Percentiles rank a stretch among this genome's conserved stretches.
Evolutionary conservation across 2,888 invertebrate species (phyloP).

Genomic region (Melanophora roralis): DNA sequence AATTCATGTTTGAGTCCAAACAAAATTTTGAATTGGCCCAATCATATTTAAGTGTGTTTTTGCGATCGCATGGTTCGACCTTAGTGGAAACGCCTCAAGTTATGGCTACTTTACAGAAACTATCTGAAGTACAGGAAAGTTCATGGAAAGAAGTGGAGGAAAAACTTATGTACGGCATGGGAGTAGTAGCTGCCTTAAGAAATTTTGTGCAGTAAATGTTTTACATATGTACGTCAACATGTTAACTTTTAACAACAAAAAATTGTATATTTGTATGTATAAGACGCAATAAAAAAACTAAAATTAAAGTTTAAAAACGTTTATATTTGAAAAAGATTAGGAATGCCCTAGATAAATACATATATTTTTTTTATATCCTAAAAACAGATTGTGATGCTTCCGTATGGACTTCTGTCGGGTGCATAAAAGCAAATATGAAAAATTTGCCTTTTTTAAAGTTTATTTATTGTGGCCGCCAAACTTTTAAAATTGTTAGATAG

Average conservation of each 20-base stretch:
- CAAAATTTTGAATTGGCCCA: conserved; percentile 93
- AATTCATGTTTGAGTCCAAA: conserved; percentile 84
- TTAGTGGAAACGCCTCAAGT: conserved; percentile 80
- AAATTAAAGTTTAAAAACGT: too few relatives aligned
- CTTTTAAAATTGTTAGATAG: too few relatives aligned
- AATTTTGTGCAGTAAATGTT: conserved; percentile 76
- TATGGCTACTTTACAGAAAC: conserved; percentile 78
- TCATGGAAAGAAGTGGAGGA: conserved; percentile 84
- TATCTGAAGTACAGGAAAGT: conserved; percentile 80
- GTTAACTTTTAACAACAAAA: too few relatives aligned
- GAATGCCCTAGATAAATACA: too few relatives aligned
- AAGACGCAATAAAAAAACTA: neutral
- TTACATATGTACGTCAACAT: too few relatives aligned
- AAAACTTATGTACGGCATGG: conserved; percentile 85
- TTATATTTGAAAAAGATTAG: too few relatives aligned
- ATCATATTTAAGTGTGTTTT: conserved; percentile 91
- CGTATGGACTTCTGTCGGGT: too few relatives aligned
- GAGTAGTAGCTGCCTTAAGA: conserved; percentile 86
- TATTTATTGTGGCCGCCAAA: too few relatives aligned
- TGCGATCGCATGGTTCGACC: conserved; percentile 86
- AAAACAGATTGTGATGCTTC: too few relatives aligned
- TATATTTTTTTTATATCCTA: too few relatives aligned
- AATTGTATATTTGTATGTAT: neutral
- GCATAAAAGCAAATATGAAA: too few relatives aligned
- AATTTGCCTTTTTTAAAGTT: too few relatives aligned